Conservation (phyloP, 2,888 invertebrate genomes). For the Lacanobia wlatinum region DNA sequence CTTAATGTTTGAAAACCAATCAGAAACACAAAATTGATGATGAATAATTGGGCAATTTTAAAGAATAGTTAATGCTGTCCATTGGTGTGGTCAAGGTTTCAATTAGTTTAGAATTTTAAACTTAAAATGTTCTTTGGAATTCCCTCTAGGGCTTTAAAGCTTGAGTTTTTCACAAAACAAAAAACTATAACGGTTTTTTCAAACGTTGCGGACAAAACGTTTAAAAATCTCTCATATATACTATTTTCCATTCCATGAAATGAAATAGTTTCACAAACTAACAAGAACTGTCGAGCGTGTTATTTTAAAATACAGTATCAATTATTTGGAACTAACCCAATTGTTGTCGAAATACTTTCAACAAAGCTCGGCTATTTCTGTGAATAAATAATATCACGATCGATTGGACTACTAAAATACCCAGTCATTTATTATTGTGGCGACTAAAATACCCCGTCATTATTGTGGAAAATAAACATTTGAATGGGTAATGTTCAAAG, state of each 20-base stretch:
- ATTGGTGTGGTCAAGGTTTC: neutral
- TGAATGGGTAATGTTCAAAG: neutral
- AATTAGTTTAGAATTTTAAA: neutral
- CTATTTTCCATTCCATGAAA: neutral
- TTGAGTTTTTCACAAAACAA: neutral
- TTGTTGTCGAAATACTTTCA: constrained; percentile 31
- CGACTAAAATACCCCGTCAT: neutral
- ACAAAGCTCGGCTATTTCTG: neutral
- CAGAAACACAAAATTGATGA: neutral
- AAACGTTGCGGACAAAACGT: neutral
- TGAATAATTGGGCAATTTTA: no score
- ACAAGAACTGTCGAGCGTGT: neutral
- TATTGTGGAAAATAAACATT: constrained; percentile 3
- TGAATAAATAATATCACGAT: constrained; percentile 28
- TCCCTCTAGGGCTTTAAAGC: neutral
- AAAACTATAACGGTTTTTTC: neutral
- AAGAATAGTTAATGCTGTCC: no score
- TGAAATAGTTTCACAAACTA: neutral
- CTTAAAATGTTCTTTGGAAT: neutral
- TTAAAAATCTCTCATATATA: no score
- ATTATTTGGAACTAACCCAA: constrained; percentile 1
- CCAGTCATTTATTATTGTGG: neutral
- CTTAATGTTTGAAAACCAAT: neutral
- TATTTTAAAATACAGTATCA: constrained; percentile 5
- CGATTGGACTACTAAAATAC: constrained; percentile 6